phyloP scores from a whole-genome alignment of 2,888 invertebrate genomes.

The Azorinus chamasolen region DNA sequence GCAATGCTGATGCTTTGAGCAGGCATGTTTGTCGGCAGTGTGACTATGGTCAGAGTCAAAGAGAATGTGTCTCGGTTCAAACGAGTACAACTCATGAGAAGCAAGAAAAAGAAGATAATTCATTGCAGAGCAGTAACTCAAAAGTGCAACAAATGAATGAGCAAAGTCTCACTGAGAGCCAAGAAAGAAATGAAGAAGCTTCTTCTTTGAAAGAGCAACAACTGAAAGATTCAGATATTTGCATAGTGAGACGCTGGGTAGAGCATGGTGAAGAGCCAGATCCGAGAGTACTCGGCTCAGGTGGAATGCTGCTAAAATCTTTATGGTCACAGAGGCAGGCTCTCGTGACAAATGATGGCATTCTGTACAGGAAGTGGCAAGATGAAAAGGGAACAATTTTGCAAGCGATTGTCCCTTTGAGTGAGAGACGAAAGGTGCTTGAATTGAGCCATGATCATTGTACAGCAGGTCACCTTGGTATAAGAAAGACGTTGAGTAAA shows the following conservation, averaged over 20 bases:
- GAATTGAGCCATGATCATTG: constrained; percentile 9
- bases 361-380: constrained; percentile 11
- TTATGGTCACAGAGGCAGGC: constrained; percentile 11
- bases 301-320: constrained; percentile 6
- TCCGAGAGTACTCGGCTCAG: neutral
- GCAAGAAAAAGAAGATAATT: neutral
- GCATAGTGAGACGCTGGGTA: constrained; percentile 11
- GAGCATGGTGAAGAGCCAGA: neutral
- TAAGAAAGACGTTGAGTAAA: constrained; percentile 20
- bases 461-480: constrained; percentile 16
- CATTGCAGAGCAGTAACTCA: neutral
- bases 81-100: neutral
- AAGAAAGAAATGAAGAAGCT: neutral
- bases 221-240: constrained; percentile 11
- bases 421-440: constrained; percentile 11
- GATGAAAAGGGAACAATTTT: neutral
- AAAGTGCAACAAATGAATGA: neutral
- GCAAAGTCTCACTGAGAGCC: neutral
- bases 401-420: constrained; percentile 9
- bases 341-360: neutral
- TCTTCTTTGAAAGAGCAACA: neutral
- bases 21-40: too few relatives aligned
- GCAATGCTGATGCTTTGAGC: too few relatives aligned
- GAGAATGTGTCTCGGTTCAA: too few relatives aligned
- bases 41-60: too few relatives aligned